Evolutionary conservation across 1,140 invertebrate genomes (phyloP), one percentile per base, ranked within the genome.

Genomic region (Conus betulinus): DNA sequence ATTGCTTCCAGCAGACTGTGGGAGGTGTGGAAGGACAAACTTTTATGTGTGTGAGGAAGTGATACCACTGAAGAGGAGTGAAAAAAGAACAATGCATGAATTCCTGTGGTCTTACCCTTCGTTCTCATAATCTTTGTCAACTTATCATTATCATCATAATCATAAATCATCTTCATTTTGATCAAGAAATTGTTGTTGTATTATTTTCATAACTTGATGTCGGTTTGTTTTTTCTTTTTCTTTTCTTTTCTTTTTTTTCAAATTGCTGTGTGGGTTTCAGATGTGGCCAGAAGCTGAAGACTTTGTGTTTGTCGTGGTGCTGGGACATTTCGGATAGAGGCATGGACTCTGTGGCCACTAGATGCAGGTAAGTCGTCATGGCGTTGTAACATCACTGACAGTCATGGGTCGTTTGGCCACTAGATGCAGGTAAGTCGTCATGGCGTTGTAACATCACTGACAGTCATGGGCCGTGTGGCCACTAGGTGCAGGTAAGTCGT

Each of bases 241-340:
- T 7, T n/a, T 6, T 5, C 15, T 20, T 2, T 51, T 3, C 23
- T 5, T 4, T n/a, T n/a, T n/a, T n/a, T n/a, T n/a, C 8, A 39
- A 39, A 39, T 39, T 39, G 39, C 39, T 83, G 82, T 83, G 5
- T 53, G 20, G n/a, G 39, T 84, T 85, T 51, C 63, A 85, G 84
- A 20, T 85, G 84, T 85, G 63, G 84, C 39, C 63, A 25, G 17
- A 53, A 60, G 39, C 27, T 85, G 63, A 27, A 74, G 60, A 85
- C 63, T 20, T 17, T 85, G 39, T 52, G 23, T 27, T 53, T 85
- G 25, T 51, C n/a, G 6, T 85, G 84, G 84, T 85, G 84, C 27
- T 85, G 84, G 84, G 27, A 74, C n/a, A n/a, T 85, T 27, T 74
- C 84, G 5, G 84, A 85, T 23, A 74, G 6, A 25, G 84, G 84